Evolutionary conservation across 1,140 invertebrate genomes (phyloP), one percentile per base, ranked within the genome.

Genomic region (Bombus terrestris): DNA sequence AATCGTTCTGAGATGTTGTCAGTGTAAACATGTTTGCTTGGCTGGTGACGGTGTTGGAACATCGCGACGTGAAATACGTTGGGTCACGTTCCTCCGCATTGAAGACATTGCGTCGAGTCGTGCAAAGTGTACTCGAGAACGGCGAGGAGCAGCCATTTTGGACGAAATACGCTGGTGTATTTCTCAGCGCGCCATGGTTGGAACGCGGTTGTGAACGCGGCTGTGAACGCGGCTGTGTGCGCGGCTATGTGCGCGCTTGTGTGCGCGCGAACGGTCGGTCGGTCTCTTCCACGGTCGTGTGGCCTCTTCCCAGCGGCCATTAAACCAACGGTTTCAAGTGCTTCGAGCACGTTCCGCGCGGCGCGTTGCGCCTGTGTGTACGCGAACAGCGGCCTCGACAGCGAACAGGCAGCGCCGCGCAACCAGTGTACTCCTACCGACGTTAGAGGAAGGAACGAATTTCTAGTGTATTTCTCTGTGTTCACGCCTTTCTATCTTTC

Each of bases 311-410:
- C 12, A 41, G 69, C 69, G 25, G 39, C 39, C 39, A 71, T 41
- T 72, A 72, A 72, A 72, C 37, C 69, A 39, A 41, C 69, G 39
- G 12, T 41, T 72, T 72, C 69, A n/a, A 72, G 69, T n/a, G 69
- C 69, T 72, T 72, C 28, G 69, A 72, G 69, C 39, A 72, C 39
- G 39, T 72, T 72, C 69, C 39, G 12, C 69, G 69, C 37, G 37
- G 37, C 37, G 66, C 35, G 37, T 71, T 39, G 68, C 37, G 13
- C 12, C 25, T 18, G 39, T 43, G 28, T 43, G 28, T 43, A 35
- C 59, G 59, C 12, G 35, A 37, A 41, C 57, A 41, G 39, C 37
- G 35, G 75, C 8, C 57, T n/a, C 47, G 47, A 53, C 47, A 22
- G 47, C 47, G 28, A 64, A 25, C 59, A 64, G 28, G 2, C 37